Conservation (phyloP, 2,113 vertebrate species). For the Tetraodon nigroviridis region DNA sequence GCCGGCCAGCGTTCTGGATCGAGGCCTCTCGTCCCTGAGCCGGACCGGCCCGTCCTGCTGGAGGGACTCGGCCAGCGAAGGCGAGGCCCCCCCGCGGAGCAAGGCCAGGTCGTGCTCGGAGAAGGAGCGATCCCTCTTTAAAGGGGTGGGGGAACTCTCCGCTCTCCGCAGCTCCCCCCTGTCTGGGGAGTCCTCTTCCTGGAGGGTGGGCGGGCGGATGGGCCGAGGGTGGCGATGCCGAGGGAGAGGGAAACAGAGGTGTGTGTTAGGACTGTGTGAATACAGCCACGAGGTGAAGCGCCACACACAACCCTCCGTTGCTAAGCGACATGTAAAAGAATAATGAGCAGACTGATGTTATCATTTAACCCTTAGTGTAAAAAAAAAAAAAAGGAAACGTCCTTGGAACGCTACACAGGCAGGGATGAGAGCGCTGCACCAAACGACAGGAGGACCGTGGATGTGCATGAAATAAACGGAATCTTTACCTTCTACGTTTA, state of each 20-base stretch:
- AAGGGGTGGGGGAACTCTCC: constrained; percentile 61
- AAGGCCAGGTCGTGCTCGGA: constrained; percentile 88
- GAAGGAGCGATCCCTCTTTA: constrained; percentile 92
- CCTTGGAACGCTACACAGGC: too few relatives aligned
- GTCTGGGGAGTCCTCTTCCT: constrained; percentile 91
- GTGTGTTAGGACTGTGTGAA: too few relatives aligned
- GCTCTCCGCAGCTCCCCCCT: constrained; percentile 61
- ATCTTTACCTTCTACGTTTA: too few relatives aligned
- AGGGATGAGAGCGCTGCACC: too few relatives aligned
- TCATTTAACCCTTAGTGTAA: too few relatives aligned
- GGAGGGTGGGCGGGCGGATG: not conserved
- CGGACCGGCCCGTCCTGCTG: constrained; percentile 6
- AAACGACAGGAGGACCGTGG: too few relatives aligned
- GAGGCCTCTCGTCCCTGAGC: constrained; percentile 67
- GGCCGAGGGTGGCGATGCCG: not conserved
- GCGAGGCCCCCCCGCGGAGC: constrained; percentile 74
- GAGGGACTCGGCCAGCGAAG: constrained; percentile 37
- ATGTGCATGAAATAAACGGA: too few relatives aligned
- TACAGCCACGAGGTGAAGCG: not conserved
- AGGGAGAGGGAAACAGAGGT: not conserved
- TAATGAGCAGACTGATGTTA: too few relatives aligned
- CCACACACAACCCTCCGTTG: too few relatives aligned
- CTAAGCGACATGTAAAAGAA: too few relatives aligned
- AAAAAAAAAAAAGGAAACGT: too few relatives aligned
- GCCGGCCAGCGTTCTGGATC: constrained; percentile 68